phyloP scores from a whole-genome alignment of 2,797 vertebrate species.

The Enteromius afrohamiltoni region DNA sequence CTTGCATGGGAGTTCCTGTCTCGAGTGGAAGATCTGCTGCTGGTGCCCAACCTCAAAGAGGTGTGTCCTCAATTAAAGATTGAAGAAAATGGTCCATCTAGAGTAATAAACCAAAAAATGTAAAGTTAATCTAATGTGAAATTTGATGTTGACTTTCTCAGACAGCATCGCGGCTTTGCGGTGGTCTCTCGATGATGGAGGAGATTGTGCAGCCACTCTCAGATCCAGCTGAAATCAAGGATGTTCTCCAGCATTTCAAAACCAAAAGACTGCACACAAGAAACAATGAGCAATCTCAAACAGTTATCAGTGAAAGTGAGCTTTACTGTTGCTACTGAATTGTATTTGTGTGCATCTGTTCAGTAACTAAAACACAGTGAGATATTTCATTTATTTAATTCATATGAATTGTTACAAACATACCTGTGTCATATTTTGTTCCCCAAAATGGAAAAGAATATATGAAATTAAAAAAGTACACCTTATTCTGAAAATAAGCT shows the following conservation, averaged over 20 bases:
- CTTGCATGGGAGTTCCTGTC: constrained; percentile 82
- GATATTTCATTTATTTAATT: not conserved
- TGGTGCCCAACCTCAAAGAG: constrained; percentile 77
- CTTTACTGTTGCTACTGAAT: not conserved
- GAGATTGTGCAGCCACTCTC: constrained; percentile 69
- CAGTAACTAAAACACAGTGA: not conserved
- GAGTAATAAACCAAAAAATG: not conserved
- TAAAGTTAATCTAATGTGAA: not conserved
- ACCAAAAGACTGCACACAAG: constrained; percentile 62
- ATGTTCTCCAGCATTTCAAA: constrained; percentile 72
- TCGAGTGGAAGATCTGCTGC: constrained; percentile 79
- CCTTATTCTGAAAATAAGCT: not conserved
- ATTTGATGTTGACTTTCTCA: constrained; percentile 51
- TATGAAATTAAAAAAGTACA: not conserved
- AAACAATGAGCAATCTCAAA: constrained; percentile 62
- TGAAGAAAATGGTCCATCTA: not conserved
- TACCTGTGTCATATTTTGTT: not conserved
- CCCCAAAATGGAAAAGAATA: not conserved
- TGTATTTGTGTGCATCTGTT: not conserved
- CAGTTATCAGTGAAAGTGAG: constrained; percentile 34
- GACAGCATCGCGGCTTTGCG: constrained; percentile 74
- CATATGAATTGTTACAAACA: not conserved
- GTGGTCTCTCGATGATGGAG: constrained; percentile 63
- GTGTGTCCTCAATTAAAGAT: constrained; percentile 63
- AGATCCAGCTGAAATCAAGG: constrained; percentile 68